Percentiles rank a stretch among this genome's conserved stretches.
phyloP scores from a whole-genome alignment of 2,113 vertebrate genomes.

The Oncorhynchus mykiss region DNA sequence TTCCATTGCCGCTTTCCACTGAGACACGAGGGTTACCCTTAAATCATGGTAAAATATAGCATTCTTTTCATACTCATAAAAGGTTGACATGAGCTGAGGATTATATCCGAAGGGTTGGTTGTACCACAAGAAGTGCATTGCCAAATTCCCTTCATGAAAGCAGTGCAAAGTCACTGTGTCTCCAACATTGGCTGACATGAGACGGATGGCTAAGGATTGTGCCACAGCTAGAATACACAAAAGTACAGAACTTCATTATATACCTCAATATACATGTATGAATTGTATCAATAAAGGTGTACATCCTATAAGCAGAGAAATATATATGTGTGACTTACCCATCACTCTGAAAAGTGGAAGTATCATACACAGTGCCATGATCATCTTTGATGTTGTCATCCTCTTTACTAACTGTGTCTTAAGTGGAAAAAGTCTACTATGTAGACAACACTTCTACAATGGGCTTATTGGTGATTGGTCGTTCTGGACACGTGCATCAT shows the following conservation, averaged over 20 bases:
- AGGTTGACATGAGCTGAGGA: slow-evolving; percentile 2
- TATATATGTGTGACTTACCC: not conserved
- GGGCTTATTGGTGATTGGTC: not conserved
- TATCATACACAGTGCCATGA: too few species aligned
- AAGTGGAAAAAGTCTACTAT: too few species aligned
- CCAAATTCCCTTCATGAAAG: slow-evolving; percentile 8
- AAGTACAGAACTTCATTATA: not conserved
- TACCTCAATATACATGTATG: not conserved
- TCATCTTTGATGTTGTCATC: too few species aligned
- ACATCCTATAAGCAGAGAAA: not conserved
- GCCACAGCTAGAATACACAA: slow-evolving; percentile 11
- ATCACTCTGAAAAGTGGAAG: too few species aligned
- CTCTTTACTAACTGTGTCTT: too few species aligned
- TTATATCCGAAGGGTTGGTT: slow-evolving; percentile 21
- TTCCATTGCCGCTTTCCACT: not conserved
- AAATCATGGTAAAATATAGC: slow-evolving; percentile 5
- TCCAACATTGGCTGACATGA: slow-evolving; percentile 8
- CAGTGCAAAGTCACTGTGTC: slow-evolving; percentile 22
- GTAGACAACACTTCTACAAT: too few species aligned
- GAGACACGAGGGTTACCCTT: too few species aligned
- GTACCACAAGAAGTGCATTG: slow-evolving; percentile 1
- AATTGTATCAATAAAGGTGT: not conserved
- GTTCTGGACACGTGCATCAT: not conserved
- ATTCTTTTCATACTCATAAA: not conserved
- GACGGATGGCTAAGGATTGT: not conserved